Evolutionary conservation across 2,888 invertebrate species (phyloP), one percentile per base, ranked within the genome.

Genomic region (Herminia tarsipennalis): DNA sequence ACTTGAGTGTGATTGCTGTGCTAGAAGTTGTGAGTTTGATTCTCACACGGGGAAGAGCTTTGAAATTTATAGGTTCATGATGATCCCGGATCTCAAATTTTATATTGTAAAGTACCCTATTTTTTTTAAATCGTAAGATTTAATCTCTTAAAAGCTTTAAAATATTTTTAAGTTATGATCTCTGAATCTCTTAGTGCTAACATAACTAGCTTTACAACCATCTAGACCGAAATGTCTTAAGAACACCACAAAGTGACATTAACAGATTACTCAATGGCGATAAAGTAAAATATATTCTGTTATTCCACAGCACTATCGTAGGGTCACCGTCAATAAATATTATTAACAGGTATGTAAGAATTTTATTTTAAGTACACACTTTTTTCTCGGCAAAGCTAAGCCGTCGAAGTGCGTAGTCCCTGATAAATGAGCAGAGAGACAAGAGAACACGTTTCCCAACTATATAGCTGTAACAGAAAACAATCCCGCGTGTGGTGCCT

Each of bases 401-500:
- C 66, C 67, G 67, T 70, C 68, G 61, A 71, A 62, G 52, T 46
- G 52, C 55, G 56, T 56, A 68, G 57, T 18, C 53, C 47, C 66
- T 81, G 81, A 90, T 76, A 84, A 88, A 89, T 86, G 76, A 66
- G 56, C 66, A 69, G 38, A 73, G 73, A 78, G 78, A 78, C 79
- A 77, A 64, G 43, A 66, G 71, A 83, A 88, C 86, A 85, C 81
- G 88, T 88, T 88, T 86, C 80, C 82, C 81, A 83, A 85, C 83
- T 83, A 77, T 52, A 66, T 39, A 73, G 74, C 78, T 71, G 74
- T 78, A 81, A 81, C 81, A 84, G 87, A 88, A 88, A 88, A 90
- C 87, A 89, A 89, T 87, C 83, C 66, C 53, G 66, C 79, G 81
- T 81, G 83, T 82, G 86, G 84, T 86, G 81, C 79, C 80, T 80